Evolutionary conservation across 2,113 vertebrate species (phyloP), one percentile per base, ranked within the genome.

Genomic region (Nothoprocta pentlandii): DNA sequence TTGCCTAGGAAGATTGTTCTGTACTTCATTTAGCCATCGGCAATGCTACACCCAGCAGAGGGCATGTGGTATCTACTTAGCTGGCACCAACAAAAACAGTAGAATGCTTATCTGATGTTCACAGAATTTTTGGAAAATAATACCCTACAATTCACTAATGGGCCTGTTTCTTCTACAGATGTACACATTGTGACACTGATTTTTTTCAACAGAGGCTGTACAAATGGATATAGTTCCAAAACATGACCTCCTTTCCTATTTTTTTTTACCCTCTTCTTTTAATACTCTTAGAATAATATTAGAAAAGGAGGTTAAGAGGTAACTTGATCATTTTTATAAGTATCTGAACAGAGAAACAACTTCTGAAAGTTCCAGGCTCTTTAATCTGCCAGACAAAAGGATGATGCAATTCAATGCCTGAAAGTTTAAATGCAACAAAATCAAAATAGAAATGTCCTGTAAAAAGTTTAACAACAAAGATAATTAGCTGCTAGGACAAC

Each of bases 81-180:
- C 58, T 44, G 76, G 5, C 32, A 93, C 54, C 85, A 93, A 93
- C 56, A 96, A 93, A 96, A 76, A 3, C 62, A 66, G 22, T 28
- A 63, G 69, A 76, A 92, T 34, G n/a, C 44, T 85, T 61, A 68
- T 97, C 84, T 92, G 71, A 84, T 80, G 76, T 83, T 96, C 92
- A 58, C 47, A 51, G 32, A 80, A 80, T 80, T 94, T 94, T 81
- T 63, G 71, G 68, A 80, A 90, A 95, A 80, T 34, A 67, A 75
- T 96, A 77, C 54, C 85, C 80, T 92, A 76, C 23, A 94, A 94
- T 91, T 97, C 85, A 90, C 89, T 87, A 87, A 82, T 66, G 68
- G 76, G 61, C 44, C 23, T 25, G 26, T 44, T 93, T 53, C 56
- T 82, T 91, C 56, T 69, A 89, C 63, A 34, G 39, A 16, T 71